Conservation (phyloP, 2,888 invertebrate genomes). For the Hetaerina titia region DNA sequence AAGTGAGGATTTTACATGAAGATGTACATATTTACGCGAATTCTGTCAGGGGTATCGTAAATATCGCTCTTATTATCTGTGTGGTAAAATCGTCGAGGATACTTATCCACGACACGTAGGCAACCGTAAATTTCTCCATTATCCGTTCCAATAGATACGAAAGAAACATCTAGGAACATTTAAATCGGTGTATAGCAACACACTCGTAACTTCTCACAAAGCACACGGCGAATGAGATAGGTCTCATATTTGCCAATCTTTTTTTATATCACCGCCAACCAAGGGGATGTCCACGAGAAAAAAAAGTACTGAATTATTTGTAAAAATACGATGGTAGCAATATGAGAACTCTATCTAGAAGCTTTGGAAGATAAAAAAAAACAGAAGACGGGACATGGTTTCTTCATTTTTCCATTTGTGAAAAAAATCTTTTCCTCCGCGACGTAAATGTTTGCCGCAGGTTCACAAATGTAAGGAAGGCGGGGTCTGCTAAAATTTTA, state of each 20-base stretch:
- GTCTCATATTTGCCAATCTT: too few relatives aligned
- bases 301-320: neutral
- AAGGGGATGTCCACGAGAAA: neutral
- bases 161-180: neutral
- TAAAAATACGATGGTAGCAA: neutral
- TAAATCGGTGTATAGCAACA: neutral
- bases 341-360: neutral
- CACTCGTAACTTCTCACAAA: neutral
- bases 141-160: neutral
- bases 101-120: too few relatives aligned
- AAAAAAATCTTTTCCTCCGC: neutral
- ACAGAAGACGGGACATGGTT: neutral
- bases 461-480: neutral
- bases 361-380: neutral
- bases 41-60: too few relatives aligned
- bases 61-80: too few relatives aligned
- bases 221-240: neutral
- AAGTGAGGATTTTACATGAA: too few relatives aligned
- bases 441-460: slow-evolving; percentile 17
- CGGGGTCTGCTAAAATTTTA: neutral
- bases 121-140: too few relatives aligned
- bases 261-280: neutral
- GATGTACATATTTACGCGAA: too few relatives aligned
- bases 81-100: too few relatives aligned
- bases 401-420: neutral